Base-by-base conservation (phyloP, 2,113 vertebrate genomes). In the Xyliphius kryptos region DNA sequence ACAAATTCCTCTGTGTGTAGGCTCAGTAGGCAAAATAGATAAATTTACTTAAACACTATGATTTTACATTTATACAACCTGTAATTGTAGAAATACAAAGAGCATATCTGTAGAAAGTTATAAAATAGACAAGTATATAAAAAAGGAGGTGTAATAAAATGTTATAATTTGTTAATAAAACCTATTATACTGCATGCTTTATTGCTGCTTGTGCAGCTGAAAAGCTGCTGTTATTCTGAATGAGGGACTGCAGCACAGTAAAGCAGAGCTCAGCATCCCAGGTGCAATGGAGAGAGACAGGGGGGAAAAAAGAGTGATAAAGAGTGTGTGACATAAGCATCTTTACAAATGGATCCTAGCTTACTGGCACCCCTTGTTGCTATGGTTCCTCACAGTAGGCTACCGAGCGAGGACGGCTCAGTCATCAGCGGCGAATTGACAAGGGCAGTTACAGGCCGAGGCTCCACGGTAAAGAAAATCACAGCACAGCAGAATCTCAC, bases 331-430 rank as follows among this genome's bases (percentile, higher is more conserved):
- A 51, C 52, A 64, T 64, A 65, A 67, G 19, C 64, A 63, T 51
- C 56, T 59, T 58, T 58, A 16, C 67, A 71, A 19, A 66, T 58
- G 2, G 36, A 55, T 54, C 16, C 55, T 6, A 50, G 44, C 87
- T 95, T 80, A 95, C 86, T 67, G 57, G 81, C 87, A 88, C 74
- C 83, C 82, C 65, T 83, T 94, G 94, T 98, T 96, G 90, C 94
- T 90, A 91, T 98, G 95, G 91, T 95, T 95, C 89, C 91, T 88
- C 88, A 79, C 91, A 94, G 95, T 88, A 89, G 77, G 81, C 95
- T 94, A 79, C 91, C 92, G 58, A 98, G 94, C 65, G 94, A 95
- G 82, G 91, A 87, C 0, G 93, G 91, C 85, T 98, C 94, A 84
- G 87, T 93, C 88, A 87, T 92, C 92, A 98, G 92, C 88, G 89